Evolutionary conservation across 2,113 vertebrate species (phyloP), one percentile per base, ranked within the genome.

Genomic region (Progne subis): DNA sequence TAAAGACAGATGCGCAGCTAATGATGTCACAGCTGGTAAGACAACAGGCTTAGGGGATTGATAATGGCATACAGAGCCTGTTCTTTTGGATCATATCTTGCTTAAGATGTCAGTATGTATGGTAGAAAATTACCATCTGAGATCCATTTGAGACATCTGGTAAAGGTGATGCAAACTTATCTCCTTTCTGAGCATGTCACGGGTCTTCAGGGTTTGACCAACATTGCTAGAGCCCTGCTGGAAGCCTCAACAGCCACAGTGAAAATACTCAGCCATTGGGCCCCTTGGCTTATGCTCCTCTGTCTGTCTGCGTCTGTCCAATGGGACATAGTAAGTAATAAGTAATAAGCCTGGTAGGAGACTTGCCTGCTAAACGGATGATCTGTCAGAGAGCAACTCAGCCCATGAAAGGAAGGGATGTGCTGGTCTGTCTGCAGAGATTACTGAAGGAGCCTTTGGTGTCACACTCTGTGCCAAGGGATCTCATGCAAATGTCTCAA

Each of bases 1-100:
- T 18, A 5, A 59, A 95, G 91, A 90, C 92, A 95, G 95, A 96
- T 95, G 88, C 91, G 60, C 59, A 70, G 79, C 75, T 77, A 93
- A 82, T 86, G 88, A 77, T 95, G 68, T 92, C 94, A 86, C 90
- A 75, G 82, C 29, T 94, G 86, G 82, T 92, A 70, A 90, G 80
- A 92, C 50, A 86, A 59, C 61, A 74, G 76, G 72, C 44, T 92
- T 90, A 86, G 72, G 11, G 28, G 55, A 74, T 14, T 92, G 90
- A 81, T 63, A 88, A 46, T 3, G 7, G 60, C 3, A 1, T 39
- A 75, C 20, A 78, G 46, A 93, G 55, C 34, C 72, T 55, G 78
- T 47, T 83, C 55, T 78, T 92, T 74, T 59, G 64, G 80, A 95
- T 92, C 60, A 13, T 44, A 24, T 94, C 94, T 95, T 94, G 52